Evolutionary conservation across 2,113 vertebrate genomes (phyloP), one percentile per base, ranked within the genome.

Genomic region (Caretta caretta): DNA sequence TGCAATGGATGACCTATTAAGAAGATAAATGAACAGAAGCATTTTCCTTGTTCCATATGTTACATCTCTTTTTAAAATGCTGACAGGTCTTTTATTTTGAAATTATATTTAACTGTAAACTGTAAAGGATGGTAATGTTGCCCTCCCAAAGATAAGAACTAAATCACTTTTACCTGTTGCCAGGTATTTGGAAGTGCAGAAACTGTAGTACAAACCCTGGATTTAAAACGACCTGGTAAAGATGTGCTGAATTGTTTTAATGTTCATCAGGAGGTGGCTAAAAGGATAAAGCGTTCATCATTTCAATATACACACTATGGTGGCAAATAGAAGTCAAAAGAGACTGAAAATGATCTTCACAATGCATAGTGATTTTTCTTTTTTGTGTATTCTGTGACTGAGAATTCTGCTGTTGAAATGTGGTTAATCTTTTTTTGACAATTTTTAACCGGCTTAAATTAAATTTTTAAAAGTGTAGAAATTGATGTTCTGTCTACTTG

Each of bases 381-480:
- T 92, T 90, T 72, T 9, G 49, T 86, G 50, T 12, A 90, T 78
- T 93, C 87, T 89, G 42, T 92, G 93, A 85, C 85, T 94, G 90
- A 92, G 94, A 93, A 96, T 94, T 81, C 92, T 94, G 51, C 1
- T 86, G 90, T 85, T 96, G 90, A 94, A 92, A 92, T 95, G 89
- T 92, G 83, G 86, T 96, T 96, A 89, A 85, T 90, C 83, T 95
- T 54, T 92, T 94, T 97, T 97, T 90, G 87, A 96, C 96, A 97
- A 97, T 97, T 96, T 95, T 95, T 84, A 97, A 97, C 95, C 92
- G 95, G 93, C 53, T 97, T 97, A 97, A 97, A 98, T 97, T 97
- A 95, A 86, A 94, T 98, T 98, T 97, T 31, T 25, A 92, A 95
- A 97, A 97, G 84, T 92, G 90, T n/a, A 92, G 62, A 94, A 96